Evolutionary conservation across 2,797 vertebrate species (phyloP).

Genomic region (Sciurus carolinensis): DNA sequence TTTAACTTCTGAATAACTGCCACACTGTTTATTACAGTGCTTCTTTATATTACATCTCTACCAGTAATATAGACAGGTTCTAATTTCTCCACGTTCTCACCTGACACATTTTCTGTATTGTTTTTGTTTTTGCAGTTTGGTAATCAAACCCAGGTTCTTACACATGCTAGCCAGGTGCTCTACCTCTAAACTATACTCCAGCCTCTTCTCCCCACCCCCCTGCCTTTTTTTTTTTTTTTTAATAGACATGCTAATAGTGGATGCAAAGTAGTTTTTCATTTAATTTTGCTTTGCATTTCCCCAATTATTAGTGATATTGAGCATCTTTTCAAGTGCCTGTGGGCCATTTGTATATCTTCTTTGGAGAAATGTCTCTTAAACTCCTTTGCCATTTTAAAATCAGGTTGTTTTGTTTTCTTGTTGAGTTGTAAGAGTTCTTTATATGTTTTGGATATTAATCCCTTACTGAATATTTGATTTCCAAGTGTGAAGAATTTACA

Average conservation of each 20-base stretch:
- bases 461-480: background rate
- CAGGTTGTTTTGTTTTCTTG: background rate
- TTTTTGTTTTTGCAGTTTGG: background rate
- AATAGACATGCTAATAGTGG: background rate
- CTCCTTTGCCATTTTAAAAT: slow-evolving; percentile 34
- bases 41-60: background rate
- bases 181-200: background rate
- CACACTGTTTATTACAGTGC: background rate
- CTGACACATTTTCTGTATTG: background rate
- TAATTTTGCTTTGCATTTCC: slow-evolving; percentile 32
- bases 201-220: background rate
- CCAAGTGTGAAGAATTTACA: background rate
- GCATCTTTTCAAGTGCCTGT: slow-evolving; percentile 31
- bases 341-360: background rate
- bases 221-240: background rate
- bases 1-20: slow-evolving; percentile 43
- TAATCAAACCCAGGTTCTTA: background rate
- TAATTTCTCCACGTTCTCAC: slow-evolving; percentile 12
- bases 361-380: background rate
- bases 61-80: background rate
- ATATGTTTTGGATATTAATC: background rate
- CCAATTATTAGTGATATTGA: background rate
- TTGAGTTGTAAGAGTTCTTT: slow-evolving; percentile 46
- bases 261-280: slow-evolving; percentile 17
- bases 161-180: background rate